Conservation (phyloP, 1,140 invertebrate species). For the Homarus americanus region DNA sequence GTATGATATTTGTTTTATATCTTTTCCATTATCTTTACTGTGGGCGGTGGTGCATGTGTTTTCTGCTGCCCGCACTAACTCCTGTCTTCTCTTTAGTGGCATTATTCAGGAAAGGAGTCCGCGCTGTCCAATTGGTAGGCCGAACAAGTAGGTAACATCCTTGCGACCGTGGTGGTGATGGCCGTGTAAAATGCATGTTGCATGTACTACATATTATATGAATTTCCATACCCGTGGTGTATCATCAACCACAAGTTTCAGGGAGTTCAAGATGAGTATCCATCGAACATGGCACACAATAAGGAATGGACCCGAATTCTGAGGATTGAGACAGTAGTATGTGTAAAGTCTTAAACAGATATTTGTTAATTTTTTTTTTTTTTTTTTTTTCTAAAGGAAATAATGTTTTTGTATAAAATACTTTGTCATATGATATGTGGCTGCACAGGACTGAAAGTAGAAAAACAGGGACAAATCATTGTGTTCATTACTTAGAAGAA, state of each 20-base stretch:
- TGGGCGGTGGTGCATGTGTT: slow-evolving; percentile 71
- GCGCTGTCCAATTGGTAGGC: slow-evolving; percentile 98
- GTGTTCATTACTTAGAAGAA: background rate
- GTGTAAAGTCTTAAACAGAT: background rate
- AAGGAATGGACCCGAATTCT: background rate
- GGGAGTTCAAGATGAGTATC: slow-evolving; percentile 43
- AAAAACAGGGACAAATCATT: too few species aligned
- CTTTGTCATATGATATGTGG: background rate
- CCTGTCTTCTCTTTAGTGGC: slow-evolving; percentile 86
- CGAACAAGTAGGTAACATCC: slow-evolving; percentile 92
- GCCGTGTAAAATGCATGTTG: slow-evolving; percentile 71
- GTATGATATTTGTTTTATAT: slow-evolving; percentile 46
- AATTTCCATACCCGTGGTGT: slow-evolving; percentile 63
- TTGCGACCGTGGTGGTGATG: slow-evolving; percentile 66
- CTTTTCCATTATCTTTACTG: slow-evolving; percentile 52
- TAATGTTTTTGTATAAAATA: background rate
- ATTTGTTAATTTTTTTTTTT: background rate
- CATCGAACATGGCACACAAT: background rate
- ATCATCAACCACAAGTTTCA: slow-evolving; percentile 53
- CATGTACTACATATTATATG: slow-evolving; percentile 55
- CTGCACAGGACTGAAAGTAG: background rate
- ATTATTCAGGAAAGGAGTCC: slow-evolving; percentile 99
- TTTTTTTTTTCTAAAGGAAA: background rate
- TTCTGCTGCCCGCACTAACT: slow-evolving; percentile 74
- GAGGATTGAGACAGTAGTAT: background rate